phyloP scores from a whole-genome alignment of 1,140 invertebrate species.

The Cylas formicarius region DNA sequence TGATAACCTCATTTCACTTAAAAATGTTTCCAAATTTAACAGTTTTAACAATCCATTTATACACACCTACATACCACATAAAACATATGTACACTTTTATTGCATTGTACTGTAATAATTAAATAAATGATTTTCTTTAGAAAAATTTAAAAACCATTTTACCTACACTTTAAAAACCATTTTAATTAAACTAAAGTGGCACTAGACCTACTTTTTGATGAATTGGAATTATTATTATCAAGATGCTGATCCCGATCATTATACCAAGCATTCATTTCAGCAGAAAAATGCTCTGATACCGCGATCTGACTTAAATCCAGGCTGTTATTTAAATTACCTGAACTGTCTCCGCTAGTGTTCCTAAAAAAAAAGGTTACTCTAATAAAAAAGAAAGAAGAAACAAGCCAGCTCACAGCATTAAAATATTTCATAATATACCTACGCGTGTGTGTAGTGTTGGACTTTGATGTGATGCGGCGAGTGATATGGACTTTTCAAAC shows the following conservation, averaged over 20 bases:
- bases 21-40: too few relatives aligned
- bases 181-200: slow-evolving; percentile 37
- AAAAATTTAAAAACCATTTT: too few relatives aligned
- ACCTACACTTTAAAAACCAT: too few relatives aligned
- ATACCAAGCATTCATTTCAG: slow-evolving; percentile 40
- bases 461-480: too few relatives aligned
- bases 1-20: too few relatives aligned
- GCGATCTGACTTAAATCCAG: slow-evolving; percentile 30
- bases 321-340: slow-evolving; percentile 27
- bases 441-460: slow-evolving; percentile 2
- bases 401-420: too few relatives aligned
- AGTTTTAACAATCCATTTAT: too few relatives aligned
- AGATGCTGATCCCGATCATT: slow-evolving; percentile 32
- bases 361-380: slow-evolving; percentile 8
- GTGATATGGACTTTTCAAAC: slow-evolving; percentile 10
- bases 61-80: too few relatives aligned
- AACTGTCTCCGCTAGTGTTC: slow-evolving; percentile 18
- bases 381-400: slow-evolving; percentile 13
- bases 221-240: slow-evolving; percentile 23
- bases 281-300: slow-evolving; percentile 35
- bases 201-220: slow-evolving; percentile 29
- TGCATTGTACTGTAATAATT: too few relatives aligned
- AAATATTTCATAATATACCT: neutral
- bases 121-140: too few relatives aligned
- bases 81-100: too few relatives aligned